Conservation (phyloP, 2,888 invertebrate genomes). For the Mechanitis messenoides region DNA sequence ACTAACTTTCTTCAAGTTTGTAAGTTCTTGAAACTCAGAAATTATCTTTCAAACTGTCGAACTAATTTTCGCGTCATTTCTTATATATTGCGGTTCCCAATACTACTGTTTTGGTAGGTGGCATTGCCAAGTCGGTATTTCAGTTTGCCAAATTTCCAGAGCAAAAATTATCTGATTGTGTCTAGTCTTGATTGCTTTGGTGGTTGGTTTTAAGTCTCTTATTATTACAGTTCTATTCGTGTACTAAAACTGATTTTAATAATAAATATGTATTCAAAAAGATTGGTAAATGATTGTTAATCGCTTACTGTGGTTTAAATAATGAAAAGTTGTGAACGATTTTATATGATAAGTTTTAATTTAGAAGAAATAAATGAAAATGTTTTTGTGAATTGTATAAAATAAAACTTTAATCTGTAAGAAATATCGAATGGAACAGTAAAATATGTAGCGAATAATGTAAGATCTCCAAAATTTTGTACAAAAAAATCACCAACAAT, state of each 20-base stretch:
- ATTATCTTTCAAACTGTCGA: conserved; percentile 16
- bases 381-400: too few relatives aligned
- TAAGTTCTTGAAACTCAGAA: conserved; percentile 8
- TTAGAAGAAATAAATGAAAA: neutral
- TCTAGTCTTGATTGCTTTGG: neutral
- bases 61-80: conserved; percentile 25
- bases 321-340: neutral
- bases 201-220: neutral
- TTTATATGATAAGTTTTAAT: neutral
- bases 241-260: neutral
- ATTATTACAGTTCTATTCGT: neutral
- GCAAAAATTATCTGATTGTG: conserved; percentile 16
- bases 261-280: too few relatives aligned
- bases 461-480: neutral
- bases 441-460: neutral
- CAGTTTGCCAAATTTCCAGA: conserved; percentile 23
- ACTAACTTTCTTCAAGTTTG: neutral
- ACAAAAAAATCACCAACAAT: neutral
- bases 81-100: conserved; percentile 20
- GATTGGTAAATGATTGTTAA: too few relatives aligned
- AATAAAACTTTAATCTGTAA: neutral
- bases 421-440: neutral
- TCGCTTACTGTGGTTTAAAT: too few relatives aligned
- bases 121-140: conserved; percentile 24
- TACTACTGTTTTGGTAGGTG: conserved; percentile 15